Conservation (phyloP, 37 sponge, comb jelly and placozoan genomes). For the Ephydatia muelleri region DNA sequence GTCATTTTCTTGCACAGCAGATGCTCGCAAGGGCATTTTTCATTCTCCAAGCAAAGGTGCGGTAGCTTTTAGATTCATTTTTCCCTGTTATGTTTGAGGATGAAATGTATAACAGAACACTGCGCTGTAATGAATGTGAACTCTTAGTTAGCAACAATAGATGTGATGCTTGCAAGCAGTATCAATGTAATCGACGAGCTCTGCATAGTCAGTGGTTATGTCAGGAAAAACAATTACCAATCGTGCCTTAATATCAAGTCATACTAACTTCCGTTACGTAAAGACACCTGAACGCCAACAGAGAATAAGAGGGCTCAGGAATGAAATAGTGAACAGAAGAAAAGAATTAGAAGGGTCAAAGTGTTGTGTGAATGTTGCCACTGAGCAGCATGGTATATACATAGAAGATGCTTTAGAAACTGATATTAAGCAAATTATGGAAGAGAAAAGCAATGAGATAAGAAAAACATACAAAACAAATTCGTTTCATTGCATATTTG, state of each 20-base stretch:
- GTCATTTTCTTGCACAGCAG: no score
- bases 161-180: no score
- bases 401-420: neutral
- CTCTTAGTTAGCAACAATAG: no score
- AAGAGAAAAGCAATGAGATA: no score
- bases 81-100: no score
- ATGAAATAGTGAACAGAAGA: conserved; percentile 10
- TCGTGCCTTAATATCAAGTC: neutral
- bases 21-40: no score
- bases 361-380: neutral
- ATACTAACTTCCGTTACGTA: neutral
- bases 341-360: conserved; percentile 13
- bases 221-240: neutral
- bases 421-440: neutral
- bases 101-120: no score
- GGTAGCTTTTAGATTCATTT: no score
- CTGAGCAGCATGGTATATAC: neutral
- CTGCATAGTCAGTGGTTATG: no score
- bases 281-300: neutral
- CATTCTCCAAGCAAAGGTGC: no score
- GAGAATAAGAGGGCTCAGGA: conserved; percentile 3
- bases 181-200: no score
- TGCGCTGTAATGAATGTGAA: no score
- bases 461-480: neutral
- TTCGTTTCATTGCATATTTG: neutral